Conservation (phyloP, 2,797 vertebrate species). For the Sebastes miniatus region DNA sequence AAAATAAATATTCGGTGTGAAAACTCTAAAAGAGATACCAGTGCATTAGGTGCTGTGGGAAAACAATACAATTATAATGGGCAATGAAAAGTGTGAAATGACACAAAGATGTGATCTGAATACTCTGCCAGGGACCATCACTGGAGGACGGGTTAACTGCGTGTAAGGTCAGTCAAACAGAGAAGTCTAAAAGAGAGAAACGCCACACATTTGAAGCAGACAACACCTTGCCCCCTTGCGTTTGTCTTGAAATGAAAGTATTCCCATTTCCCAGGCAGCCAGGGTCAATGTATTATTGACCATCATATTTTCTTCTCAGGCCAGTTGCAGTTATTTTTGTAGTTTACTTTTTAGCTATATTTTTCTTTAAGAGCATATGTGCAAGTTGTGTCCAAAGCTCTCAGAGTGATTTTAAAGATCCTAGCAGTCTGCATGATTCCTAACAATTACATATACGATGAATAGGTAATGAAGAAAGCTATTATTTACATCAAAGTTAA, state of each 20-base stretch:
- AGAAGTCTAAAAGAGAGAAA: not conserved
- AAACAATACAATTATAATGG: not conserved
- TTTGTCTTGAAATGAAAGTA: not conserved
- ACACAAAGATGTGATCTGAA: not conserved
- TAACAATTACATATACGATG: not conserved
- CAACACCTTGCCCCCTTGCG: not conserved
- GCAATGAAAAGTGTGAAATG: not conserved
- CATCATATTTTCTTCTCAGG: not conserved
- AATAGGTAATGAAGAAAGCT: not conserved
- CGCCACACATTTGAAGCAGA: not conserved
- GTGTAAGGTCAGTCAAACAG: not conserved
- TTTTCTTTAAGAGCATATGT: not conserved
- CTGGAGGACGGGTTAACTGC: not conserved
- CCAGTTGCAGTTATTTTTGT: not conserved
- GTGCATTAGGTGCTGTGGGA: not conserved
- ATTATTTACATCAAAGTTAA: no score
- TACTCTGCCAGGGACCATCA: not conserved
- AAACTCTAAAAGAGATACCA: not conserved
- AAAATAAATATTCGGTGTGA: not conserved
- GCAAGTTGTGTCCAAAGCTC: not conserved
- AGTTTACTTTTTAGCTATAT: not conserved
- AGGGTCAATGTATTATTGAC: not conserved
- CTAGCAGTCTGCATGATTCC: not conserved
- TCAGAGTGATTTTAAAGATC: not conserved
- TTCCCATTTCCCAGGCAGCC: not conserved